Conservation (phyloP, 92 coral and sea anemone species). For the Porites rus region DNA sequence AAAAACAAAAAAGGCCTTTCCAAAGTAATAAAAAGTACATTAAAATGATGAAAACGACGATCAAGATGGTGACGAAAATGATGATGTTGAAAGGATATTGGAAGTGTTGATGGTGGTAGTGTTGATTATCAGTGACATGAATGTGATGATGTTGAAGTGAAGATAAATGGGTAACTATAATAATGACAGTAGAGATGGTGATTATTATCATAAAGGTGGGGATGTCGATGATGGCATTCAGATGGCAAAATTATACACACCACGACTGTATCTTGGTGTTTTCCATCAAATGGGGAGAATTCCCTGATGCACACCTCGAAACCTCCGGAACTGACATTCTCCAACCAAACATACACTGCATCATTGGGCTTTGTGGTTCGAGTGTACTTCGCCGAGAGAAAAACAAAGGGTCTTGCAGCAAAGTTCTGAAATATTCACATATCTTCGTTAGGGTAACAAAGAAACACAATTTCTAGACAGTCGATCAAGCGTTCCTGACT, state of each 20-base stretch:
- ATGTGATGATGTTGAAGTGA: too few relatives aligned
- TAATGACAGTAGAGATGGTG: too few relatives aligned
- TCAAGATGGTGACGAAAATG: too few relatives aligned
- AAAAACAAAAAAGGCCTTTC: too few relatives aligned
- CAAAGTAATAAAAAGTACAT: too few relatives aligned
- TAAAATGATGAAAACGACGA: too few relatives aligned
- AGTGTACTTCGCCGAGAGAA: not conserved
- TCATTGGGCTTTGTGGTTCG: not conserved
- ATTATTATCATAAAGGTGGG: too few relatives aligned
- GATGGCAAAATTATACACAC: not conserved
- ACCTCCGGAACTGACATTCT: not conserved
- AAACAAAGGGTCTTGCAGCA: not conserved
- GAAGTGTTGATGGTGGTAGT: too few relatives aligned
- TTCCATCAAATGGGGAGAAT: not conserved
- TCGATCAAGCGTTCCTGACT: not conserved
- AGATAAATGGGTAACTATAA: too few relatives aligned
- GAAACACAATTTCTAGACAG: not conserved
- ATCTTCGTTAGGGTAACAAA: not conserved
- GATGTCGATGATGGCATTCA: too few relatives aligned
- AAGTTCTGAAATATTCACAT: not conserved
- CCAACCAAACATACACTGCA: not conserved
- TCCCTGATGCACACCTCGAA: not conserved
- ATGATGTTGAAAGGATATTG: too few relatives aligned
- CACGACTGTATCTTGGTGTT: not conserved
- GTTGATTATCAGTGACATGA: too few relatives aligned